A percentile compares a stretch with the other conserved stretches of the same genome.
Evolutionary conservation across 2,888 invertebrate species (phyloP).

Genomic region (Tachina lurida): DNA sequence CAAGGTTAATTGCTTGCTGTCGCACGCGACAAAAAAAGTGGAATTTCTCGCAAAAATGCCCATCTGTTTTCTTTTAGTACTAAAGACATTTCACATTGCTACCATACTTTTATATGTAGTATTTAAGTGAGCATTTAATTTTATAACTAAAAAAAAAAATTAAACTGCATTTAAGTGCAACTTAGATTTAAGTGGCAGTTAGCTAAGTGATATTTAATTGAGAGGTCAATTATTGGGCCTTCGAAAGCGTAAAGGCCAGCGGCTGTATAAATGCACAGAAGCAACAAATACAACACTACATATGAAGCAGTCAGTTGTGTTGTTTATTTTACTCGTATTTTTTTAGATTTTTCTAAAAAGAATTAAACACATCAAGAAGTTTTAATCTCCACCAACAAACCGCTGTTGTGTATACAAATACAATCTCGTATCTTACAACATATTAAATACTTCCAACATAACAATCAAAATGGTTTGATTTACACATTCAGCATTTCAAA

Average conservation of each 20-base stretch:
- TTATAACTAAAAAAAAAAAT: too few relatives aligned
- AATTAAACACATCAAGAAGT: constrained; percentile 5
- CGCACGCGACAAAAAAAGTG: too few relatives aligned
- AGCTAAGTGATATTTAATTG: too few relatives aligned
- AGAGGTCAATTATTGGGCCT: background rate
- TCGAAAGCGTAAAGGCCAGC: constrained; percentile 1
- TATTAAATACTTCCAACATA: constrained; percentile 11
- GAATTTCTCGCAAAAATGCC: too few relatives aligned
- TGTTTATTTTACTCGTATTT: background rate
- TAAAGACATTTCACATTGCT: too few relatives aligned
- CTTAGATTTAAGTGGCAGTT: too few relatives aligned
- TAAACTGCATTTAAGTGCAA: too few relatives aligned
- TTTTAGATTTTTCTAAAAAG: background rate
- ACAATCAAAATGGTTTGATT: constrained; percentile 38
- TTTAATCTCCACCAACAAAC: constrained; percentile 25
- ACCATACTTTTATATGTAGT: too few relatives aligned
- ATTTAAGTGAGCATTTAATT: too few relatives aligned
- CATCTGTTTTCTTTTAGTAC: too few relatives aligned
- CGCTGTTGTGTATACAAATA: too few relatives aligned
- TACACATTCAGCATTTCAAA: constrained; percentile 13
- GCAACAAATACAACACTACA: constrained; percentile 53
- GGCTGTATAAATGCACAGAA: background rate
- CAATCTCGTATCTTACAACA: constrained; percentile 17
- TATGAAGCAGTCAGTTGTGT: background rate
- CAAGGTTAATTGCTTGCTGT: too few relatives aligned